Percentiles rank a stretch among this genome's conserved stretches.
These are phyloP conservation scores for Argyresthia albistria DNA, from an alignment of 2,888 invertebrate species.

Conservation along the genomic window DNA sequence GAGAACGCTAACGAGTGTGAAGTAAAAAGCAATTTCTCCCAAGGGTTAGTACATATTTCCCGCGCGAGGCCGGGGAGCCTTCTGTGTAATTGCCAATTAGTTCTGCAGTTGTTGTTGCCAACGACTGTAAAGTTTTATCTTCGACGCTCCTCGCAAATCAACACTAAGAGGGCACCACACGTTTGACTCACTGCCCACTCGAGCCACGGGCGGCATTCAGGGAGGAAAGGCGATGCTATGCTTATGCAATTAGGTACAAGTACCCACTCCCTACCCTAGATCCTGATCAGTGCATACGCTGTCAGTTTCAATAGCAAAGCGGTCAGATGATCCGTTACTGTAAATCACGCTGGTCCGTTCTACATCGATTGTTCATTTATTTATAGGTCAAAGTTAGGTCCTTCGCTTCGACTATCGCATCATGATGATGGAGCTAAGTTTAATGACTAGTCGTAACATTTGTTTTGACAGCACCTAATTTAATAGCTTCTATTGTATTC, in stretches of 20 bases:
- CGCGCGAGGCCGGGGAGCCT: slow-evolving; percentile 11
- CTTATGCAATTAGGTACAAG: slow-evolving; percentile 43
- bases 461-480: too few relatives aligned
- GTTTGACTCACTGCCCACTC: slow-evolving; percentile 30
- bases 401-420: too few relatives aligned
- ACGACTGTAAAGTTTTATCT: slow-evolving; percentile 33
- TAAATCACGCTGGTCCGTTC: too few relatives aligned
- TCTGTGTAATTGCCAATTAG: slow-evolving; percentile 44
- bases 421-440: too few relatives aligned
- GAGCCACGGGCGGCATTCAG: slow-evolving; percentile 18
- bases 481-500: too few relatives aligned
- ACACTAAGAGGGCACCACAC: slow-evolving; percentile 17
- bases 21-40: slow-evolving; percentile 2
- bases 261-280: slow-evolving; percentile 34
- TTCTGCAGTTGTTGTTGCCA: slow-evolving; percentile 36
- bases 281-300: not conserved
- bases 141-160: slow-evolving; percentile 25
- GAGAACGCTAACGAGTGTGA: not conserved
- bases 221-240: slow-evolving; percentile 27
- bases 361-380: too few relatives aligned
- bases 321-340: too few relatives aligned
- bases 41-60: slow-evolving; percentile 13
- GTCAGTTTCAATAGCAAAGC: too few relatives aligned
- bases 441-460: too few relatives aligned
- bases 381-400: too few relatives aligned